These are phyloP conservation scores for Mirza zaza DNA, from an alignment of 2,113 vertebrate genomes.

Conservation along the genomic window DNA sequence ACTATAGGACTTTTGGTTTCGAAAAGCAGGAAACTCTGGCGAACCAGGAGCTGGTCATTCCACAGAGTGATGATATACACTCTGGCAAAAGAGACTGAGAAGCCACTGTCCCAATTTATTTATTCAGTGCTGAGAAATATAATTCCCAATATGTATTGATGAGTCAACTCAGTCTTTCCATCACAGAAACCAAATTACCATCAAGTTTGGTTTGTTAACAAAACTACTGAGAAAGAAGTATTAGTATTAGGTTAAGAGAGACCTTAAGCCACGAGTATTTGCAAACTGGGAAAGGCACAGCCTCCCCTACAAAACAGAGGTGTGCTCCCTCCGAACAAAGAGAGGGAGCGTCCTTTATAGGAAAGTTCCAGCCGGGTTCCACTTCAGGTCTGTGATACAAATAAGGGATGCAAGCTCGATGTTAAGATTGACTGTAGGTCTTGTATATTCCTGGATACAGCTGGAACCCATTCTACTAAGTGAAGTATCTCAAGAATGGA, in stretches of 20 bases:
- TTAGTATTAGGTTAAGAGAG: neutral
- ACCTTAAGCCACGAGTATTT: neutral
- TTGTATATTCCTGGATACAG: too few species aligned
- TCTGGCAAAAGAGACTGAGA: neutral
- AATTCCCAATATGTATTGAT: neutral
- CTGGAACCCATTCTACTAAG: too few species aligned
- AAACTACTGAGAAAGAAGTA: neutral
- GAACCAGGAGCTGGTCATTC: neutral
- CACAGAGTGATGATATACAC: neutral
- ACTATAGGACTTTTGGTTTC: neutral
- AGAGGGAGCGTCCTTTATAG: neutral
- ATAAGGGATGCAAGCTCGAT: neutral
- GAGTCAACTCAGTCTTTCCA: too few species aligned
- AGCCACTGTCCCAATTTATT: neutral
- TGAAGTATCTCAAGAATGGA: too few species aligned
- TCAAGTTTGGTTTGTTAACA: neutral
- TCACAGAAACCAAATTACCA: neutral
- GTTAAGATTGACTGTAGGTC: neutral
- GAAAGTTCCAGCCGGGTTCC: neutral
- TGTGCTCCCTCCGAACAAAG: neutral
- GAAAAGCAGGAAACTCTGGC: neutral
- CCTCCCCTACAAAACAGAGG: neutral
- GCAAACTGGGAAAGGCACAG: neutral
- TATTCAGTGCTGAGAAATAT: neutral
- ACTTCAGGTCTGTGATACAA: neutral